phyloP scores from a whole-genome alignment of 2,113 vertebrate species.

The Columba janthina region DNA sequence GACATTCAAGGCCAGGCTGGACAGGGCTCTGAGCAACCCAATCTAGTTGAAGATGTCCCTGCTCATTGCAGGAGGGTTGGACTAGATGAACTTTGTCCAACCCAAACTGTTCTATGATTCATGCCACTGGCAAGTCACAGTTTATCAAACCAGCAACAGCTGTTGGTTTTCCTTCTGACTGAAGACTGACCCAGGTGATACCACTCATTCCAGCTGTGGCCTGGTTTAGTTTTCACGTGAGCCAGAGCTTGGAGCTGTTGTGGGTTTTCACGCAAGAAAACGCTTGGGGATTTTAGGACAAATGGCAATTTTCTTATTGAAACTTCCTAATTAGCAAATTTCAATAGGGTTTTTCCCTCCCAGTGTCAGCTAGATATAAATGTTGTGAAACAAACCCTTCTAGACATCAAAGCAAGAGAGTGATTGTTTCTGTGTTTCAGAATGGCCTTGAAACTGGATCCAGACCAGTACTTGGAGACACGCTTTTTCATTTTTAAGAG shows the following conservation, averaged over 20 bases:
- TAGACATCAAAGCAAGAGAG: constrained; percentile 22
- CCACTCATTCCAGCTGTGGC: background rate
- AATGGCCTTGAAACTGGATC: background rate
- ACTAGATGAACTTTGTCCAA: too few relatives aligned
- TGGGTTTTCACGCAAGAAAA: background rate
- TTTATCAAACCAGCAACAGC: background rate
- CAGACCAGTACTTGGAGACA: constrained; percentile 6
- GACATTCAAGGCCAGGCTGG: too few relatives aligned
- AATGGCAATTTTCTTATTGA: background rate
- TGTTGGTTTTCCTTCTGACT: background rate
- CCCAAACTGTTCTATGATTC: too few relatives aligned
- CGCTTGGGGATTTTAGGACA: background rate
- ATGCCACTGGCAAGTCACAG: background rate
- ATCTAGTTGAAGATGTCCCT: too few relatives aligned
- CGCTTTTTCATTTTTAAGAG: background rate
- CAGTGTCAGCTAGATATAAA: constrained; percentile 8
- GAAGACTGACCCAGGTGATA: background rate
- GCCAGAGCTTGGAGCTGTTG: background rate
- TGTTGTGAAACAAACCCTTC: constrained; percentile 36
- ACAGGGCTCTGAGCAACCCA: too few relatives aligned
- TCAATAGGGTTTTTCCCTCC: constrained; percentile 2
- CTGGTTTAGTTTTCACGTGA: background rate
- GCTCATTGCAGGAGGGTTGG: too few relatives aligned
- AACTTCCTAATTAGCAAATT: constrained; percentile 21
- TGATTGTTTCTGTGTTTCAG: constrained; percentile 28